phyloP scores from a whole-genome alignment of 2,113 vertebrate genomes.

The Poeciliopsis retropinna region DNA sequence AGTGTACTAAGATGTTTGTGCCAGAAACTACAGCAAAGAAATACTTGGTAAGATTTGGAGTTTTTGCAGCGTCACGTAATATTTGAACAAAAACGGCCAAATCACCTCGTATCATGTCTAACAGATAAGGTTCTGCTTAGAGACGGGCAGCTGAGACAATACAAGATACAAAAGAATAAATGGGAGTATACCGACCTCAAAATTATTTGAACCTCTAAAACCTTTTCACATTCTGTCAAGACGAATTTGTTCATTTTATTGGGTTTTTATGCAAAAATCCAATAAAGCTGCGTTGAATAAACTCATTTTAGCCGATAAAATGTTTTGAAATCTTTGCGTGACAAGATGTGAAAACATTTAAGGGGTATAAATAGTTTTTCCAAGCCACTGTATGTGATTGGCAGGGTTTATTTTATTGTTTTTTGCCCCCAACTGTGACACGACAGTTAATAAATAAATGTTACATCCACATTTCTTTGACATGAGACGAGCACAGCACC shows the following conservation, averaged over 20 bases:
- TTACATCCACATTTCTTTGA: slow-evolving; percentile 53
- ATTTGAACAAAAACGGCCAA: slow-evolving; percentile 26
- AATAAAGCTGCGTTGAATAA: too few species aligned
- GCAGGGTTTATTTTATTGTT: slow-evolving; percentile 36
- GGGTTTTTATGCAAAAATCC: neutral
- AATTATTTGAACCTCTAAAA: neutral
- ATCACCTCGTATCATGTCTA: slow-evolving; percentile 11
- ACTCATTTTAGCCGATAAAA: too few species aligned
- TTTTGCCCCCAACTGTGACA: slow-evolving; percentile 40
- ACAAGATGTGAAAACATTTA: neutral
- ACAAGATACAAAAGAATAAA: slow-evolving; percentile 18
- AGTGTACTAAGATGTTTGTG: too few species aligned
- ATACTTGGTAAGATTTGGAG: too few species aligned
- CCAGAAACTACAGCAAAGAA: too few species aligned
- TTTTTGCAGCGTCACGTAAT: neutral
- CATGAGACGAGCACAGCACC: slow-evolving; percentile 56
- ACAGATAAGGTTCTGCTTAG: slow-evolving; percentile 4
- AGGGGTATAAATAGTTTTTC: neutral
- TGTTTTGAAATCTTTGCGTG: neutral
- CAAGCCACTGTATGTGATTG: slow-evolving; percentile 52
- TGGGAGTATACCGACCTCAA: neutral
- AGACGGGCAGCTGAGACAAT: slow-evolving; percentile 32
- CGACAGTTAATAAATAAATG: slow-evolving; percentile 34
- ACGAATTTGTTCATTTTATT: neutral
- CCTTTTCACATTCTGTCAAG: neutral